Conservation (phyloP, 2,888 invertebrate species). For the Spilosoma lubricipeda region DNA sequence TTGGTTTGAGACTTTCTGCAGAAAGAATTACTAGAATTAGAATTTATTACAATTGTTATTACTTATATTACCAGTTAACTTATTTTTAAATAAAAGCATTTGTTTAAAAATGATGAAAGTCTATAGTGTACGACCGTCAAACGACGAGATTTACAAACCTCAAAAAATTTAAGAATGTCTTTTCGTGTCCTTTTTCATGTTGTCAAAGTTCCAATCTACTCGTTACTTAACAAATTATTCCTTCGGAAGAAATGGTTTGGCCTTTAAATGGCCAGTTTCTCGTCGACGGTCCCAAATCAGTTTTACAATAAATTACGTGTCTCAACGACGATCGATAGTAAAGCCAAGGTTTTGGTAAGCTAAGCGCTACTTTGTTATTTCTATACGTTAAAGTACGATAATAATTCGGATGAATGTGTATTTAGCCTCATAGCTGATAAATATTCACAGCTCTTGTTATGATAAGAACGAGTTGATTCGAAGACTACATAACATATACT, state of each 20-base stretch:
- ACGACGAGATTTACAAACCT: neutral
- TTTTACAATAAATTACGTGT: constrained; percentile 1
- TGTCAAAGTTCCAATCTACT: neutral
- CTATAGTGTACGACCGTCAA: neutral
- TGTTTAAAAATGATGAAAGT: neutral
- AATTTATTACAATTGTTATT: too few relatives aligned
- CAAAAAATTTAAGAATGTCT: neutral
- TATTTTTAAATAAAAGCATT: too few relatives aligned
- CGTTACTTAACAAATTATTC: neutral
- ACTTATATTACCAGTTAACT: too few relatives aligned
- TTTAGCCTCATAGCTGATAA: too few relatives aligned
- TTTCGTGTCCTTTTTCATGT: neutral
- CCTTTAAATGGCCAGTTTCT: neutral
- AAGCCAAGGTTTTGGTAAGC: neutral
- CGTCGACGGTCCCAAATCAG: neutral
- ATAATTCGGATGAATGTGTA: neutral
- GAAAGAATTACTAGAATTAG: too few relatives aligned
- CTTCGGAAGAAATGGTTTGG: neutral
- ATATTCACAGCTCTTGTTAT: neutral
- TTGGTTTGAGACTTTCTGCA: too few relatives aligned
- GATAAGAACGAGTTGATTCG: neutral
- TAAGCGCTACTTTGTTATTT: neutral
- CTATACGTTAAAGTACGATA: neutral
- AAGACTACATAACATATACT: neutral
- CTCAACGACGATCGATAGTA: constrained; percentile 2